A percentile compares a stretch with the other conserved stretches of the same genome.
Evolutionary conservation across 2,888 invertebrate species (phyloP).

Genomic region (Osmoderma eremita): DNA sequence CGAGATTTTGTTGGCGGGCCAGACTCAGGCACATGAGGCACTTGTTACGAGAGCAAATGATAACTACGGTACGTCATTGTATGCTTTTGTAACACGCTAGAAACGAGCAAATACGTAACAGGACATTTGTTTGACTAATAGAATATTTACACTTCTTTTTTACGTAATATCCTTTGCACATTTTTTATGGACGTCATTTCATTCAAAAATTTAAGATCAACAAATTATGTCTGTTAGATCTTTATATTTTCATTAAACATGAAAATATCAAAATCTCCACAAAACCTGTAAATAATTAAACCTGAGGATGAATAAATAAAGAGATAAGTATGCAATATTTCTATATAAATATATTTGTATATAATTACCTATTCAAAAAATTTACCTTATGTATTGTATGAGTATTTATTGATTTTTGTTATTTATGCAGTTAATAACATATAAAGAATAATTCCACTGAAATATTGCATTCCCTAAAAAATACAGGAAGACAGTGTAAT

Average conservation of each 20-base stretch:
- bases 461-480: conserved; percentile 54
- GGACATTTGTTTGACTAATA: no score
- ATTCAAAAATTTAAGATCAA: conserved; percentile 14
- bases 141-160: no score
- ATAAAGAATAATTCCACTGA: conserved; percentile 42
- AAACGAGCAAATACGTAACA: no score
- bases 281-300: conserved; percentile 53
- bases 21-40: conserved; percentile 14
- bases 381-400: conserved; percentile 46
- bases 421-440: conserved; percentile 11
- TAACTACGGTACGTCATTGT: no score
- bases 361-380: conserved; percentile 54
- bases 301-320: conserved; percentile 22
- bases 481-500: no score
- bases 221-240: conserved; percentile 41
- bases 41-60: conserved; percentile 10
- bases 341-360: conserved; percentile 51
- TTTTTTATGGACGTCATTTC: not conserved
- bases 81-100: no score
- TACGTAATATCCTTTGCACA: no score
- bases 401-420: conserved; percentile 52
- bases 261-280: conserved; percentile 59
- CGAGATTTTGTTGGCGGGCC: conserved; percentile 35
- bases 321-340: conserved; percentile 57
- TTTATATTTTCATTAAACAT: conserved; percentile 58